Evolutionary conservation across 2,797 vertebrate species (phyloP).

Genomic region (Phaenicophaeus curvirostris): DNA sequence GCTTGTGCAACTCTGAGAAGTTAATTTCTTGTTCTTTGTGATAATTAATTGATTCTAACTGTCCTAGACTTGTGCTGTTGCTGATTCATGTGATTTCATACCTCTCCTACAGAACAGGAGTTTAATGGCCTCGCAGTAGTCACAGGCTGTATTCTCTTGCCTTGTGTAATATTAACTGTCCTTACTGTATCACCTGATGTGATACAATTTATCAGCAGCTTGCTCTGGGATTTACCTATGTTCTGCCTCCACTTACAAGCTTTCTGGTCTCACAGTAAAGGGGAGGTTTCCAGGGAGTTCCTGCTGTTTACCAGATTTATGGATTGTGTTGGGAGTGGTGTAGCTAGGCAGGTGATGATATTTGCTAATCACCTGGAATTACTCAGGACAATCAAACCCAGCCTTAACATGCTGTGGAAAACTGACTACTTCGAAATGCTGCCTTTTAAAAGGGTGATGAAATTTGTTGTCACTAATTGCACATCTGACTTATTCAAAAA

Average conservation of each 20-base stretch:
- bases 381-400: background rate
- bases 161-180: background rate
- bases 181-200: accelerated
- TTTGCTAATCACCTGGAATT: background rate
- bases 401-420: accelerated
- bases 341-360: accelerated
- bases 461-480: background rate
- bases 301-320: background rate
- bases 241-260: background rate
- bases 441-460: background rate
- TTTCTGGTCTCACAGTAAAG: background rate
- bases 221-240: background rate
- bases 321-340: background rate
- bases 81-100: background rate
- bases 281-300: background rate
- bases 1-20: background rate
- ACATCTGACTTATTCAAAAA: background rate
- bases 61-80: background rate
- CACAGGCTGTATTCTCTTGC: background rate
- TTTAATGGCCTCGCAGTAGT: background rate
- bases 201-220: background rate
- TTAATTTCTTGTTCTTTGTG: background rate
- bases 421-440: background rate
- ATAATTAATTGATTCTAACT: background rate
- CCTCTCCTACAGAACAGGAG: background rate